Percentiles rank a stretch among this genome's conserved stretches.
These are phyloP conservation scores for Prorops nasuta DNA, from an alignment of 1,140 invertebrate species.

Conservation along the genomic window DNA sequence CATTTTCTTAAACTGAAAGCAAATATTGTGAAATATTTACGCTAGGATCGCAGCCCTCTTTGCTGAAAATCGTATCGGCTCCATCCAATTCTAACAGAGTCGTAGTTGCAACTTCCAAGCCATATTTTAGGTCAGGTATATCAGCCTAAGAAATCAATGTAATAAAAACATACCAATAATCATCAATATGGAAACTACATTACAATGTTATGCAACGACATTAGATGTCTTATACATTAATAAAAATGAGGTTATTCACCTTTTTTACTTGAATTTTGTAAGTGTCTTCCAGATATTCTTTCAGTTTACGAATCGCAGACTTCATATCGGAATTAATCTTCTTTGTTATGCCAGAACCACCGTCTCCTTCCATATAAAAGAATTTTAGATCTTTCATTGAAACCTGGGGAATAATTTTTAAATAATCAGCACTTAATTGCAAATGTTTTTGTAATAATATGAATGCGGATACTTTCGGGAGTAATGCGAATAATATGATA, in stretches of 20 bases:
- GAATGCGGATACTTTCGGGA: no score
- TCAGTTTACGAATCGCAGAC: slow-evolving; percentile 65
- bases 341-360: slow-evolving; percentile 62
- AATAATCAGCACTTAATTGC: no score
- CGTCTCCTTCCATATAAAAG: slow-evolving; percentile 77
- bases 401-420: slow-evolving; percentile 60
- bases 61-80: slow-evolving; percentile 62
- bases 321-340: slow-evolving; percentile 67
- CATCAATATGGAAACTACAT: no score
- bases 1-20: not conserved
- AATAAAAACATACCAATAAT: slow-evolving; percentile 5
- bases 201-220: no score
- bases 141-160: slow-evolving; percentile 47
- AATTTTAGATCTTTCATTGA: slow-evolving; percentile 69
- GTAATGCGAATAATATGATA: not conserved
- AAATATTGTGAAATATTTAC: slow-evolving; percentile 22
- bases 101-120: slow-evolving; percentile 61
- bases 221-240: no score
- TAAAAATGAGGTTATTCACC: no score
- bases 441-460: no score
- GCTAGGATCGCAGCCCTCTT: slow-evolving; percentile 34
- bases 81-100: slow-evolving; percentile 61
- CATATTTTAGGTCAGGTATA: slow-evolving; percentile 61
- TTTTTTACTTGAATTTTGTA: slow-evolving; percentile 60
- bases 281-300: slow-evolving; percentile 60